Base-by-base conservation (phyloP, 2,113 vertebrate species). In the Phaethon lepturus region DNA sequence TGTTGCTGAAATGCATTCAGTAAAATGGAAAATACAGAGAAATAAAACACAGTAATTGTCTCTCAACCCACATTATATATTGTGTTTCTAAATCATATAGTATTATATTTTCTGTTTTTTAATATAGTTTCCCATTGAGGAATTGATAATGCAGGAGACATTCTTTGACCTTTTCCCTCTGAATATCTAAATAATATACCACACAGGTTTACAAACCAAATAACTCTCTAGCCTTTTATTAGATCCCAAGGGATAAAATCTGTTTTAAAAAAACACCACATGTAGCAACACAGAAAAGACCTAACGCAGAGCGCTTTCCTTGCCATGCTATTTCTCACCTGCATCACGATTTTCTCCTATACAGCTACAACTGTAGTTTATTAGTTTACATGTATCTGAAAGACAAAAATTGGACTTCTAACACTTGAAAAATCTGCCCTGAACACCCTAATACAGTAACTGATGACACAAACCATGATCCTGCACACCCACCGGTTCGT, bases 1-100 rank as follows among this genome's bases (percentile, higher is more conserved):
- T 97, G 97, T 97, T 97, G 93, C 86, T 97, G 92, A 98, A 98
- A 97, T 60, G 93, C 95, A 95, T 95, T 97, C 96, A 76, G 97
- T 93, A 97, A 98, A 97, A 98, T 95, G 95, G 96, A 98, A 98
- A 98, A 98, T 95, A 97, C n/a, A 96, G 85, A 96, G 93, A 98
- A 98, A 98, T 97, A 98, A 97, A 98, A 94, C 89, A 96, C 89
- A 96, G 95, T 95, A 97, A 98, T 98, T 98, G 97, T 98, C 92
- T 98, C 97, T 95, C 97, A 97, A 93, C 95, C 97, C 96, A 96
- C 97, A 97, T 94, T 95, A 96, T 68, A 97, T 87, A 97, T 94
- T 97, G 96, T 96, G 94, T 85, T 97, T 92, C 96, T 95, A 98
- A 98, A 98, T 98, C 96, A 98, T 92, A 97, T 63, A 97, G 81